A percentile compares a stretch with the other conserved stretches of the same genome.
phyloP scores from a whole-genome alignment of 2,797 vertebrate species.

The Hydrolagus colliei region DNA sequence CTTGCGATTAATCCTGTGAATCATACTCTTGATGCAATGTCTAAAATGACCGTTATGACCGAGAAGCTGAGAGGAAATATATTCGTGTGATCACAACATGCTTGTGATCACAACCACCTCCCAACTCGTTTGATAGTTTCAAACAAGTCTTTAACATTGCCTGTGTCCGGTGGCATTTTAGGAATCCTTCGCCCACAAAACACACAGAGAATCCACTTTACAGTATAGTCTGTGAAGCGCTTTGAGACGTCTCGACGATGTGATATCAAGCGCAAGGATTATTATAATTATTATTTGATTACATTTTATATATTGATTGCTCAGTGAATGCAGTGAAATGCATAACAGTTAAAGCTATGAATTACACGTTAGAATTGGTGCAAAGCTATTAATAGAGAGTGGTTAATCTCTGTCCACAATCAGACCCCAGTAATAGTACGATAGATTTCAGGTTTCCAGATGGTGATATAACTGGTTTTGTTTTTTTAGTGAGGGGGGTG shows the following conservation, averaged over 20 bases:
- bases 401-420: background rate
- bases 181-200: no score
- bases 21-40: background rate
- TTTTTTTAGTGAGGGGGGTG: background rate
- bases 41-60: constrained; percentile 21
- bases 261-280: no score
- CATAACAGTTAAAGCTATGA: background rate
- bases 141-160: background rate
- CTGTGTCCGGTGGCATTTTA: background rate
- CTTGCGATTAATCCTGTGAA: constrained; percentile 16
- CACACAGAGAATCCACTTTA: no score
- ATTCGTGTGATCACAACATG: background rate
- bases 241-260: no score
- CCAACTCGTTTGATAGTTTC: background rate
- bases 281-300: background rate
- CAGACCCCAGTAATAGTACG: background rate
- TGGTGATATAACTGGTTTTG: constrained; percentile 8
- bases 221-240: no score
- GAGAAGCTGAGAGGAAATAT: constrained; percentile 18
- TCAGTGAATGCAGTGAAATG: background rate
- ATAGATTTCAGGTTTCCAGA: background rate
- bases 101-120: background rate
- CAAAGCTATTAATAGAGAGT: background rate
- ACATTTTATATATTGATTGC: background rate
- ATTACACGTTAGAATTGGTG: no score